These are phyloP conservation scores for Panthera leo DNA, from an alignment of 2,113 vertebrate genomes.

Conservation along the genomic window DNA sequence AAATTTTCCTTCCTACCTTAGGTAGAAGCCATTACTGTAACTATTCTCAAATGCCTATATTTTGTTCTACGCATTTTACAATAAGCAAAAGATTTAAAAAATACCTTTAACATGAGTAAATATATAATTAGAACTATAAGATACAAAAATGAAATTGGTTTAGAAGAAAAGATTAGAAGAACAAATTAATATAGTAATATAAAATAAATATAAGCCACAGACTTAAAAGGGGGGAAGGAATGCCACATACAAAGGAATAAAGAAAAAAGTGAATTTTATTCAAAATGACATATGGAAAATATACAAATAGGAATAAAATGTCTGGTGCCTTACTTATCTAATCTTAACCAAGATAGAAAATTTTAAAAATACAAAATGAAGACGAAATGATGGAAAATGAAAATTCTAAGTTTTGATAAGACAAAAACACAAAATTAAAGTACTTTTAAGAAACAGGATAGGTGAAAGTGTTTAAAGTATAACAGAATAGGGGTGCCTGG, in stretches of 20 bases:
- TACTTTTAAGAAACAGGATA: neutral
- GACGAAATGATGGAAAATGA: neutral
- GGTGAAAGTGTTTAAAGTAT: neutral
- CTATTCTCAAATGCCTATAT: neutral
- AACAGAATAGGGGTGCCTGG: neutral
- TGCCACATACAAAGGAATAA: neutral
- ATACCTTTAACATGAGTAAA: neutral
- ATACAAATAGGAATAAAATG: neutral
- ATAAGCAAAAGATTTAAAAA: neutral
- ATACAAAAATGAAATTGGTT: neutral
- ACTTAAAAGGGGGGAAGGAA: neutral
- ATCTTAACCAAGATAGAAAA: neutral
- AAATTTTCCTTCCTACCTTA: neutral
- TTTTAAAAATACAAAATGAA: neutral
- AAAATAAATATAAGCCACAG: neutral
- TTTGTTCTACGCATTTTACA: neutral
- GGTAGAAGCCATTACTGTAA: neutral
- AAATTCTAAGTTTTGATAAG: neutral
- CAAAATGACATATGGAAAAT: neutral
- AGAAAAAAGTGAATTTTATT: neutral
- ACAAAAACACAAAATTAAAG: neutral
- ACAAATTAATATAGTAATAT: neutral
- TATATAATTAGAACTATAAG: neutral
- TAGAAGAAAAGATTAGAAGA: neutral
- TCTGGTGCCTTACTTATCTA: neutral